Evolutionary conservation across 2,797 vertebrate genomes (phyloP).

Genomic region (Cyclopterus lumpus): DNA sequence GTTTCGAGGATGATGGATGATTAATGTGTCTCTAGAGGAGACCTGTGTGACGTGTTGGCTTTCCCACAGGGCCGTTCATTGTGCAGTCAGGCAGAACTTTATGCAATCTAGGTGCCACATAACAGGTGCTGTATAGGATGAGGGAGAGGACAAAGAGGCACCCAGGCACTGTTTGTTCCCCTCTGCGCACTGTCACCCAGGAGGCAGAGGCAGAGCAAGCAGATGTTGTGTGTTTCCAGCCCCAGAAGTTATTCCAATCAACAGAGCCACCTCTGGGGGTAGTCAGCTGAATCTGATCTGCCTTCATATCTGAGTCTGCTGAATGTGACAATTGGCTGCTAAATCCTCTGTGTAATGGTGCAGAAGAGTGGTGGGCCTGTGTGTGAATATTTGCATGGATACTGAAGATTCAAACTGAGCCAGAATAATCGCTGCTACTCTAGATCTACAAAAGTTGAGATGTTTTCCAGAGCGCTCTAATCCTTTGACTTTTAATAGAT

Average conservation of each 20-base stretch:
- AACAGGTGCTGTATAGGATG: conserved; percentile 56
- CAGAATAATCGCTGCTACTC: conserved; percentile 19
- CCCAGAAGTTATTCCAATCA: conserved; percentile 70
- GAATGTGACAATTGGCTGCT: conserved; percentile 65
- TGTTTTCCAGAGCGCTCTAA: conserved; percentile 26
- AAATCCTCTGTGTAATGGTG: conserved; percentile 69
- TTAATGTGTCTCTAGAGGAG: conserved; percentile 35
- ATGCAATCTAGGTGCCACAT: conserved; percentile 11
- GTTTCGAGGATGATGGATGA: conserved; percentile 52
- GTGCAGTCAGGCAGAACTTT: conserved; percentile 33
- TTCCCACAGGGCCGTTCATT: conserved; percentile 24
- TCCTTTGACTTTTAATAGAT: conserved; percentile 51
- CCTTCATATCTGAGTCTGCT: conserved; percentile 52
- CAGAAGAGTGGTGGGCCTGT: conserved; percentile 49
- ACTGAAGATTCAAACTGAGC: conserved; percentile 27
- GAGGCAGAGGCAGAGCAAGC: conserved; percentile 52
- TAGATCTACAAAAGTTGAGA: conserved; percentile 23
- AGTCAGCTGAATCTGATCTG: conserved; percentile 63
- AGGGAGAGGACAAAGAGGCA: conserved; percentile 23
- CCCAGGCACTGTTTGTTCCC: conserved; percentile 54
- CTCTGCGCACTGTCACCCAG: conserved; percentile 47
- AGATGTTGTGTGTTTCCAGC: conserved; percentile 71
- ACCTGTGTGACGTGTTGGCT: conserved; percentile 16
- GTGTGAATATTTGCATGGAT: conserved; percentile 25
- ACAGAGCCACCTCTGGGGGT: conserved; percentile 67